phyloP scores from a whole-genome alignment of 2,888 invertebrate species.

The Drosophila subquinaria region DNA sequence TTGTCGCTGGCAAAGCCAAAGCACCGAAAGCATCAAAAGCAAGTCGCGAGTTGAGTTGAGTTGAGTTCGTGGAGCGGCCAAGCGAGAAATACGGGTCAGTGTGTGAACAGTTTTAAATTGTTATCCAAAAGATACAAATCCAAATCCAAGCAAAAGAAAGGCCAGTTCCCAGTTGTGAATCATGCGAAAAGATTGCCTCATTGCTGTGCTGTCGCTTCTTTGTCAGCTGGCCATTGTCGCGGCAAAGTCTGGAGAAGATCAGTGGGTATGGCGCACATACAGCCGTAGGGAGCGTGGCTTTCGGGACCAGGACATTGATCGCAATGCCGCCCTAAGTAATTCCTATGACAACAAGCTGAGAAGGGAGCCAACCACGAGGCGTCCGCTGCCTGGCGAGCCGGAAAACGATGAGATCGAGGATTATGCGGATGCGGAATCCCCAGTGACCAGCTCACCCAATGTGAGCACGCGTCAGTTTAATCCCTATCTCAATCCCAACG shows the following conservation, averaged over 20 bases:
- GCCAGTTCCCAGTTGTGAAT: conserved; percentile 29
- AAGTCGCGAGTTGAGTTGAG: conserved; percentile 37
- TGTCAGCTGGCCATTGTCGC: conserved; percentile 46
- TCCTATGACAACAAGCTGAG: conserved; percentile 56
- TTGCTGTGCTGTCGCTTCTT: conserved; percentile 25
- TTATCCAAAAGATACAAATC: neutral
- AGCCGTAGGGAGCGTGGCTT: conserved; percentile 70
- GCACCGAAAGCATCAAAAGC: conserved; percentile 14
- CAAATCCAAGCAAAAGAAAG: conserved; percentile 15
- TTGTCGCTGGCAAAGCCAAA: conserved; percentile 37
- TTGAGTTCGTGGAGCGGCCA: conserved; percentile 26
- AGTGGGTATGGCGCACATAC: conserved; percentile 82
- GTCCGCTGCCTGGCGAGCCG: conserved; percentile 76
- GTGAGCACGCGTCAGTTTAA: conserved; percentile 77
- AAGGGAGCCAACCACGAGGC: conserved; percentile 83
- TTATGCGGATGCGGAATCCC: conserved; percentile 80
- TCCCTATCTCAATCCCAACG: conserved; percentile 59
- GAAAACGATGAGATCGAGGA: conserved; percentile 84
- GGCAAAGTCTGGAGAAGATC: conserved; percentile 63
- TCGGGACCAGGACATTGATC: conserved; percentile 51
- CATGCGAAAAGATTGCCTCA: conserved; percentile 66
- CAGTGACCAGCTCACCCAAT: conserved; percentile 50
- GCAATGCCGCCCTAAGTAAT: conserved; percentile 45
- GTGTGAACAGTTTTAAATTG: conserved; percentile 52
- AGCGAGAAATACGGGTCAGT: conserved; percentile 76